A percentile compares a stretch with the other conserved stretches of the same genome.
Evolutionary conservation across 2,797 vertebrate genomes (phyloP).

Genomic region (Alectoris magna): DNA sequence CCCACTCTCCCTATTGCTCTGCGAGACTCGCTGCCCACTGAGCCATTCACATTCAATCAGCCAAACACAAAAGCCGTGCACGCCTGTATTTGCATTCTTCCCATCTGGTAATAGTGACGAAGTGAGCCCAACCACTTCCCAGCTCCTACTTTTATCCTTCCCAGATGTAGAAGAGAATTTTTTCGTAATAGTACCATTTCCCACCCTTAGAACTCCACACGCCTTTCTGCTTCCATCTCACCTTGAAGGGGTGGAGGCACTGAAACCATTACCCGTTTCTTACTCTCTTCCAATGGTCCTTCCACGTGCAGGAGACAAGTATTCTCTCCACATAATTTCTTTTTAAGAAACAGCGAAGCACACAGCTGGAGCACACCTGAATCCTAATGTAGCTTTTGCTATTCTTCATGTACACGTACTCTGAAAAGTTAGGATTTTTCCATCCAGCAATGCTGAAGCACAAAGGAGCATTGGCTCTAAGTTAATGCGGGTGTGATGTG

Average conservation of each 20-base stretch:
- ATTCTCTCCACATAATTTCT: neutral
- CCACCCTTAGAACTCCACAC: neutral
- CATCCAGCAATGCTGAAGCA: neutral
- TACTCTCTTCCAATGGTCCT: neutral
- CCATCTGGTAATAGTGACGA: neutral
- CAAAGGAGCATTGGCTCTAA: neutral
- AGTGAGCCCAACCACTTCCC: neutral
- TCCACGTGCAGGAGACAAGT: neutral
- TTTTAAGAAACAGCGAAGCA: neutral
- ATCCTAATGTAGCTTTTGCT: neutral
- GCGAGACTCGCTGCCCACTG: too few species aligned
- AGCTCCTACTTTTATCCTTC: neutral
- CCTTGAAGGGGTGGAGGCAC: fast-evolving
- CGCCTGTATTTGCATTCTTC: neutral
- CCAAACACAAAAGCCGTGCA: neutral
- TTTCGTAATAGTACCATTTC: neutral
- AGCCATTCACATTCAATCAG: neutral
- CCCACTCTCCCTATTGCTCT: too few species aligned
- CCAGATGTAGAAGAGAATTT: neutral
- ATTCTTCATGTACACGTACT: neutral
- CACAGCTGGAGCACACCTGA: neutral
- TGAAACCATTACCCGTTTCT: neutral
- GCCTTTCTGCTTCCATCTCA: neutral
- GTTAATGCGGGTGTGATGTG: neutral
- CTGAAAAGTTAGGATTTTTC: neutral